Conservation (phyloP, 2,113 vertebrate genomes). For the Spilogale gracilis region DNA sequence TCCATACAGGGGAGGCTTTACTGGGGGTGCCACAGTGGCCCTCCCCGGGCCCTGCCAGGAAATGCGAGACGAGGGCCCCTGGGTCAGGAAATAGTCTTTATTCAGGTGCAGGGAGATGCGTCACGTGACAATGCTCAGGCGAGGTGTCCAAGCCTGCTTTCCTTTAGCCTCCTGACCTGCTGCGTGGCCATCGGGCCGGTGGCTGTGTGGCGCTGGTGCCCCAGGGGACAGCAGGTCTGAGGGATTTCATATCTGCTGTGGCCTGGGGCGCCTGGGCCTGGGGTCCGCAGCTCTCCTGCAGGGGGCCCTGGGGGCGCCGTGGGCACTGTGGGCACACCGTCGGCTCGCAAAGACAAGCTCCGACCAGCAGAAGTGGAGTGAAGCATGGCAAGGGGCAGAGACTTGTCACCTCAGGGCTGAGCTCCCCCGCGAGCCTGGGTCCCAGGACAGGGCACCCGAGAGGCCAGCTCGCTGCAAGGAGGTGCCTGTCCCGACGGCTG, state of each 20-base stretch:
- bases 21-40: background rate
- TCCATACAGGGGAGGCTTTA: background rate
- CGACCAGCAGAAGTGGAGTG: background rate
- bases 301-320: rapidly evolving
- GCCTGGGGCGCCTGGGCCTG: background rate
- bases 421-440: background rate
- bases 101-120: background rate
- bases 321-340: too few species aligned
- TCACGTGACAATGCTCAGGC: background rate
- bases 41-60: background rate
- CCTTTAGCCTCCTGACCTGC: background rate
- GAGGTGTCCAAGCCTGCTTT: background rate
- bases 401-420: background rate
- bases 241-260: background rate
- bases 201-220: background rate
- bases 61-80: background rate
- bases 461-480: background rate
- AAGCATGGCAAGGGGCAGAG: too few species aligned
- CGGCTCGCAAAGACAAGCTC: background rate
- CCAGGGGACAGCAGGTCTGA: background rate
- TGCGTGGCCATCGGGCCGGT: background rate
- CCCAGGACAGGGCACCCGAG: background rate
- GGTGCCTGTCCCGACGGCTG: rapidly evolving
- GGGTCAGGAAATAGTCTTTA: background rate
- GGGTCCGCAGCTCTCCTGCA: background rate